Conservation (phyloP, 2,888 invertebrate species). For the Oegoconia quadripuncta region DNA sequence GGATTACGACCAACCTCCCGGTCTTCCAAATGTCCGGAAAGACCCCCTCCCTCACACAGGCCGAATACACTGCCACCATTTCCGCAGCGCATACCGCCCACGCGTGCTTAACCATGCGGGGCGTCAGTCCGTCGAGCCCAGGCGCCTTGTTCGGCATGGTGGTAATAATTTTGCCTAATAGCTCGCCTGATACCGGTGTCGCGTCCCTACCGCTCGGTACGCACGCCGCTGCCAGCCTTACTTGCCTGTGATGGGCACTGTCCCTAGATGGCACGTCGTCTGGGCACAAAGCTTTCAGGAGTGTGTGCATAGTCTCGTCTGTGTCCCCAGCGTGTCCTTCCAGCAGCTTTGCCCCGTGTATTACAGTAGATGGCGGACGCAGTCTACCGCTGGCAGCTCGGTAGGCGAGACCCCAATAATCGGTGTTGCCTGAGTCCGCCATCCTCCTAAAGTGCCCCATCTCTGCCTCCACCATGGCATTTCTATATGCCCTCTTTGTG, state of each 20-base stretch:
- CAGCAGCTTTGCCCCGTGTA: not conserved
- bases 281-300: not conserved
- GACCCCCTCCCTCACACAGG: not conserved
- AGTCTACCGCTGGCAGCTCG: conserved; percentile 7
- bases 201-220: not conserved
- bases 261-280: not conserved
- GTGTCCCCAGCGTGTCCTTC: not conserved
- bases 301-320: not conserved
- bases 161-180: not conserved
- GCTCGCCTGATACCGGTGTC: not conserved
- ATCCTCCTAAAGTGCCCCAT: conserved; percentile 1
- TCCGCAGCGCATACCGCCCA: not conserved
- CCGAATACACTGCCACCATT: not conserved
- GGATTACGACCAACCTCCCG: not conserved
- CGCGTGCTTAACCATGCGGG: not conserved
- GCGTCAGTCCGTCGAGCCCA: not conserved
- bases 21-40: too few relatives aligned
- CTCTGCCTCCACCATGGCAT: conserved; percentile 13
- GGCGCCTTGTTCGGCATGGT: not conserved
- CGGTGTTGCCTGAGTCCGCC: conserved; percentile 15
- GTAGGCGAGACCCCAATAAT: conserved; percentile 21
- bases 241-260: too few relatives aligned
- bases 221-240: not conserved
- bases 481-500: conserved; percentile 5
- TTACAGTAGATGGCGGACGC: conserved; percentile 4